phyloP scores from a whole-genome alignment of 2,113 vertebrate species.

The Neotoma lepida region DNA sequence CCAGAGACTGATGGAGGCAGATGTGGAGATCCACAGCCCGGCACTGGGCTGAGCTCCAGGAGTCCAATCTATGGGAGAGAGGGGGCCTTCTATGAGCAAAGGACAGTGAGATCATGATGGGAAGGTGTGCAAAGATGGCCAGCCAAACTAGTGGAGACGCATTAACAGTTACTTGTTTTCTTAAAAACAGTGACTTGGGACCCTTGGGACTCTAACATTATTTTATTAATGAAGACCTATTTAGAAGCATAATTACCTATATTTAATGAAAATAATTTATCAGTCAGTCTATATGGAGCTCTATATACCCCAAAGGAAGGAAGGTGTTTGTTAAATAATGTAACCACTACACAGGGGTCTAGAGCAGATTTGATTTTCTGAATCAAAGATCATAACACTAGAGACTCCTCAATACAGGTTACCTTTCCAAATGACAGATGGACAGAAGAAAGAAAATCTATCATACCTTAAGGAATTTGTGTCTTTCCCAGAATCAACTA shows the following conservation, averaged over 20 bases:
- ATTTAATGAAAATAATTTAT: conserved; percentile 59
- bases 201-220: background rate
- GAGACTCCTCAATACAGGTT: background rate
- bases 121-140: too few relatives aligned
- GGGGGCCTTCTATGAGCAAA: too few relatives aligned
- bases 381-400: background rate
- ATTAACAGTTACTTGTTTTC: conserved; percentile 51
- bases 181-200: conserved; percentile 42
- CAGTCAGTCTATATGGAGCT: background rate
- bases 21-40: too few relatives aligned
- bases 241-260: background rate
- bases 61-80: too few relatives aligned
- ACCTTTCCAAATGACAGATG: background rate
- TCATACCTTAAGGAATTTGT: background rate
- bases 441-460: background rate
- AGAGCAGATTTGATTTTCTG: background rate
- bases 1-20: too few relatives aligned
- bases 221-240: conserved; percentile 42
- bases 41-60: too few relatives aligned
- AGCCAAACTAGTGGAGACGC: too few relatives aligned
- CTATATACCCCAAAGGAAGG: background rate
- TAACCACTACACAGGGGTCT: background rate
- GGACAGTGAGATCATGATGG: too few relatives aligned
- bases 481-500: background rate
- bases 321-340: background rate